Conservation (phyloP, 2,113 vertebrate species). For the Sapajus apella region DNA sequence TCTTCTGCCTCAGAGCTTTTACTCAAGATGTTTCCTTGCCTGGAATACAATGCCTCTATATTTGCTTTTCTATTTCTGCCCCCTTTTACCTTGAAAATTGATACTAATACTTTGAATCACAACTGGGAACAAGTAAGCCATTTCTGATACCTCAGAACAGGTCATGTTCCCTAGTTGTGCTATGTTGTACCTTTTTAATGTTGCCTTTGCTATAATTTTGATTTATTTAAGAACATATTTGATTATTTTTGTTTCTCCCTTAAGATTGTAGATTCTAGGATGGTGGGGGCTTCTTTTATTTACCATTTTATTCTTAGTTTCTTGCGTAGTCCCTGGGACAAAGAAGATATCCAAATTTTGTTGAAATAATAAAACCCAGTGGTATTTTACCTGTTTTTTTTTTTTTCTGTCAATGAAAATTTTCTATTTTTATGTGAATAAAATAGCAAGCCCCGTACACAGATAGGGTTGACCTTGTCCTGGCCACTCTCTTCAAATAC, state of each 20-base stretch:
- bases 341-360: not conserved
- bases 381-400: not conserved
- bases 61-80: not conserved
- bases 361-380: not conserved
- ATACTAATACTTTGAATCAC: not conserved
- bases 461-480: not conserved
- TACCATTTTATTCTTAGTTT: constrained; percentile 13
- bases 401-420: not conserved
- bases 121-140: not conserved
- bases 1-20: not conserved
- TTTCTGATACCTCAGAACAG: not conserved
- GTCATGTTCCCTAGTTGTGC: not conserved
- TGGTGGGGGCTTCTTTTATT: not conserved
- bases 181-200: not conserved
- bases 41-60: not conserved
- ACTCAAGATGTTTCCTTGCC: not conserved
- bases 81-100: not conserved
- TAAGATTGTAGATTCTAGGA: not conserved
- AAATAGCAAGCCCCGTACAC: not conserved
- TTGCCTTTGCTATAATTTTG: not conserved
- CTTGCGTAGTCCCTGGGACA: not conserved
- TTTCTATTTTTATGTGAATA: not conserved
- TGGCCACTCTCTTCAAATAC: not conserved
- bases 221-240: not conserved
- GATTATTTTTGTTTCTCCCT: constrained; percentile 9